Conservation (phyloP, 2,888 invertebrate species). For the Sphinx pinastri region DNA sequence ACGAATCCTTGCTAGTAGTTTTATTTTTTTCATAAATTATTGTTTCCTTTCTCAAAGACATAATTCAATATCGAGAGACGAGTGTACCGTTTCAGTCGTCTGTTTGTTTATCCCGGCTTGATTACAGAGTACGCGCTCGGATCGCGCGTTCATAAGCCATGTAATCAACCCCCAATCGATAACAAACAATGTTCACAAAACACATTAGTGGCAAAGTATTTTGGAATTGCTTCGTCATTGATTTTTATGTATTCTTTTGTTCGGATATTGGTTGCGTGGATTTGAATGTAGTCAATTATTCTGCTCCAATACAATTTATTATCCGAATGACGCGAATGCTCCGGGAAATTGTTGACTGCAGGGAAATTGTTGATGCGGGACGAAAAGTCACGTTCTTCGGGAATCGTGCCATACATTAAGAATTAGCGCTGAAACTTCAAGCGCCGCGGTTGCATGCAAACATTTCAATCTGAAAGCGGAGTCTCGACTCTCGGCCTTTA, state of each 20-base stretch:
- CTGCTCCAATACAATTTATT: slow-evolving; percentile 18
- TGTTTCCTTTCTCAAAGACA: slow-evolving; percentile 31
- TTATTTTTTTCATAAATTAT: slow-evolving; percentile 22
- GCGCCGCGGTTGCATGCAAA: not conserved
- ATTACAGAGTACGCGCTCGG: slow-evolving; percentile 39
- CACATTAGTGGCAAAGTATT: slow-evolving; percentile 46
- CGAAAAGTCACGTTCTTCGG: slow-evolving; percentile 18
- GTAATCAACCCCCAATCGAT: slow-evolving; percentile 46
- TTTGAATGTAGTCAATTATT: slow-evolving; percentile 25
- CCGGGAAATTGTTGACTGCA: slow-evolving; percentile 17
- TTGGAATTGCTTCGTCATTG: slow-evolving; percentile 43
- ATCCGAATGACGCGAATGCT: slow-evolving; percentile 10
- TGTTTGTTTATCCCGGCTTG: slow-evolving; percentile 45
- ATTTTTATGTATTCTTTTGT: slow-evolving; percentile 32
- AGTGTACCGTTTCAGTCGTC: slow-evolving; percentile 30
- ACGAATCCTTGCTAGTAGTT: slow-evolving; percentile 4
- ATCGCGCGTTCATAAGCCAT: slow-evolving; percentile 41
- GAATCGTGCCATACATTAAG: slow-evolving; percentile 23
- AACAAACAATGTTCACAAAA: slow-evolving; percentile 52
- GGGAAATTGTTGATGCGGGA: slow-evolving; percentile 19
- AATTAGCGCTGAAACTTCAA: slow-evolving; percentile 23
- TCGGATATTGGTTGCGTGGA: slow-evolving; percentile 10
- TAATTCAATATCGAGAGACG: slow-evolving; percentile 42
- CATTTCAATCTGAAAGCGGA: not conserved
- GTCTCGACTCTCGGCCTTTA: not conserved